Base-by-base conservation (phyloP, 37 sponge, comb jelly and placozoan species). In the Haliclona indistincta region DNA sequence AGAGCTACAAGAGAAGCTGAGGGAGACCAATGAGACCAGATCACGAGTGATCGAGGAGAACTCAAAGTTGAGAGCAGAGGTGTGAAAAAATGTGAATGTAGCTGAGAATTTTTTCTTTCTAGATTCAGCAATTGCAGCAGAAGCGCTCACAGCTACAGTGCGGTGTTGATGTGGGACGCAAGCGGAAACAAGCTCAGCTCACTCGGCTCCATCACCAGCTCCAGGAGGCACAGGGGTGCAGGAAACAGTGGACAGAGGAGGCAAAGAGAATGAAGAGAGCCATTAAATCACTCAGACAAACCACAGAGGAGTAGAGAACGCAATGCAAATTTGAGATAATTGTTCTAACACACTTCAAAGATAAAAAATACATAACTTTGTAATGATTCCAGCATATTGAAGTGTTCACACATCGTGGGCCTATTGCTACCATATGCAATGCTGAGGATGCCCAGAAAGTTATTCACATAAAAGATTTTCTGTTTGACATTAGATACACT, bases 161-260 rank as follows among this genome's bases (percentile, higher is more conserved):
- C 17, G 65, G 29, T 10, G 3, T 45, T 23, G 17, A 36, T 73
- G 1, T 26, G 17, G 22, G n/a, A 38, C 56, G 74, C 74, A 73
- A 73, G 44, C 64, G 67, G 6, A 66, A 66, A 25, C 64, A 55
- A 36, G 74, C 74, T 5, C 82, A 82, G 68, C 43, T 74, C 44
- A 73, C 41, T 3, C 35, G 75, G 20, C 67, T 74, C 2, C 82
- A 66, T 26, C 43, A 69, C 39, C 74, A 73, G 41, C 64, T 74
- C 43, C 72, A 54, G 43, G 74, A 82, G 67, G 68, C 74, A 4
- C 82, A 82, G 65, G 42, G 67, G 1, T 56, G 58, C 10, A 41
- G 58, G 34, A 52, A 69, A 25, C 82, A 82, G 75, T 82, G 67
- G 74, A 53, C 38, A 33, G 44, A 71, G 28, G 62, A 80, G 63